Evolutionary conservation across 2,888 invertebrate genomes (phyloP).

Genomic region (Agrenia bidenticulata): DNA sequence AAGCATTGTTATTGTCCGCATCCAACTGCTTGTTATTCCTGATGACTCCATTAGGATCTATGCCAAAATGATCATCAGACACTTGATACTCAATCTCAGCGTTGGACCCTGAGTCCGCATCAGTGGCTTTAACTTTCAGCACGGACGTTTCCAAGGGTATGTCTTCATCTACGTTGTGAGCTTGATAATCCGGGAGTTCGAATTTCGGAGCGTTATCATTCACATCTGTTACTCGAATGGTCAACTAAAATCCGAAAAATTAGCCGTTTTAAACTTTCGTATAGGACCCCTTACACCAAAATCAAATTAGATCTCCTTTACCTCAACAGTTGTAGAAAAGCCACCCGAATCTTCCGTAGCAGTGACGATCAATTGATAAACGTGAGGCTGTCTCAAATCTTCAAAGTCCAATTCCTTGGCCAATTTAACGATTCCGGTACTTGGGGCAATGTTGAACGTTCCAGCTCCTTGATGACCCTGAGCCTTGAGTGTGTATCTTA

Average conservation of each 20-base stretch:
- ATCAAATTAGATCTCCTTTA: conserved; percentile 56
- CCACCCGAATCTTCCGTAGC: conserved; percentile 98
- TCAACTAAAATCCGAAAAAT: conserved; percentile 58
- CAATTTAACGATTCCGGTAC: conserved; percentile 91
- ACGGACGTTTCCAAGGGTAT: conserved; percentile 88
- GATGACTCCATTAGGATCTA: conserved; percentile 81
- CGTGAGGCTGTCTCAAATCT: conserved; percentile 88
- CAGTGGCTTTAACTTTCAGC: conserved; percentile 91
- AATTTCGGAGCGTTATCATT: conserved; percentile 96
- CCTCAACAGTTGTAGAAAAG: conserved; percentile 91
- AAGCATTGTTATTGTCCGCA: conserved; percentile 94
- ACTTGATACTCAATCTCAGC: conserved; percentile 92
- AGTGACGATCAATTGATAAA: conserved; percentile 87
- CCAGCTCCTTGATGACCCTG: conserved; percentile 88
- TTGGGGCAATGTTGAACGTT: conserved; percentile 91
- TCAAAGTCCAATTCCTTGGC: conserved; percentile 96
- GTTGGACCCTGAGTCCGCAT: conserved; percentile 90
- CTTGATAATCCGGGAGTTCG: conserved; percentile 94
- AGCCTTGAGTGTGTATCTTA: conserved; percentile 91
- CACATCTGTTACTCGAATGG: conserved; percentile 90
- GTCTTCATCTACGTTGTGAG: conserved; percentile 94
- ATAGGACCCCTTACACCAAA: neutral
- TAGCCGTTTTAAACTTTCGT: neutral
- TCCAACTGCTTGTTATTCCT: conserved; percentile 90
- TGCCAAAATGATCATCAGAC: conserved; percentile 89